phyloP scores from a whole-genome alignment of 2,113 vertebrate genomes.

The Scytalopus superciliaris region DNA sequence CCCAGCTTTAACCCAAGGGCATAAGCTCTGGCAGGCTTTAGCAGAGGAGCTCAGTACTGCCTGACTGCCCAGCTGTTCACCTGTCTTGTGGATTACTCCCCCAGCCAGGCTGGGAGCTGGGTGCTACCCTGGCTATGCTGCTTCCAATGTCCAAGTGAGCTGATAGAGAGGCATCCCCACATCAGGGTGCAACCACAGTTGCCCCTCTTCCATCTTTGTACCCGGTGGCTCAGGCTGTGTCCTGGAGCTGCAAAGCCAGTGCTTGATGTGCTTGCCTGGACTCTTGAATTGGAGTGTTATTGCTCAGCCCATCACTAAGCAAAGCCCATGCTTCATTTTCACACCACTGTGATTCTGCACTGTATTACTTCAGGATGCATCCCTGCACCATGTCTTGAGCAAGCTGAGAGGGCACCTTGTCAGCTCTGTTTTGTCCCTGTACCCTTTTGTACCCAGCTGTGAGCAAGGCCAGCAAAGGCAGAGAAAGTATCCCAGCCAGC shows the following conservation, averaged over 20 bases:
- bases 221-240: background rate
- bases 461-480: background rate
- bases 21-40: background rate
- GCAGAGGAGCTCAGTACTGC: background rate
- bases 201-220: background rate
- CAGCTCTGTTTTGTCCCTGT: background rate
- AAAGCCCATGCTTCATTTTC: background rate
- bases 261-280: background rate
- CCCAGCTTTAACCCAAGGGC: background rate
- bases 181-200: accelerated
- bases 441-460: no score
- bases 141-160: background rate
- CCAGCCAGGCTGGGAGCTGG: background rate
- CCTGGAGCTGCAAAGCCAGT: background rate
- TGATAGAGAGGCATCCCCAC: background rate
- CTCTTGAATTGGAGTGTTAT: background rate
- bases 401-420: background rate
- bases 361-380: background rate
- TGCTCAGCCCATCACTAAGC: background rate
- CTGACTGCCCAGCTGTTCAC: background rate
- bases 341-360: accelerated
- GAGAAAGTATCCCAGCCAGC: background rate
- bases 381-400: background rate
- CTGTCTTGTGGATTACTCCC: background rate
- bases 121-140: background rate